These are phyloP conservation scores for Myotis findleyi DNA, from an alignment of 2,797 vertebrate genomes.

Conservation along the genomic window DNA sequence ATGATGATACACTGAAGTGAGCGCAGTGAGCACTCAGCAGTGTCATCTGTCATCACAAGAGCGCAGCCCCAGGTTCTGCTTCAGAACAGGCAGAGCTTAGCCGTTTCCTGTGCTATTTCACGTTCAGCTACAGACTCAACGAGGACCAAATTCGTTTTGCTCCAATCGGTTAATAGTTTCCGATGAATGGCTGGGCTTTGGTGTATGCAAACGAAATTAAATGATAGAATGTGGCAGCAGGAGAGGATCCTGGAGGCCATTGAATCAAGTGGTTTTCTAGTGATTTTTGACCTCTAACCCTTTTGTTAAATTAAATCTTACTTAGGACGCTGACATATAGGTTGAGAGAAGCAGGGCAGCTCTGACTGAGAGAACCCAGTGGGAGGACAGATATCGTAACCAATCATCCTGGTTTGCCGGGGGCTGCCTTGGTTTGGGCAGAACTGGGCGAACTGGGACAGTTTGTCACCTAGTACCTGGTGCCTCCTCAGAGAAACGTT, in stretches of 20 bases:
- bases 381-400: neutral
- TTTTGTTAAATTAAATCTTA: neutral
- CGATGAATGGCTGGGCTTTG: neutral
- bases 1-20: neutral
- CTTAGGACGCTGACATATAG: neutral
- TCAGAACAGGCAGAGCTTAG: neutral
- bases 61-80: neutral
- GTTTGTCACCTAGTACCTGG: neutral
- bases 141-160: neutral
- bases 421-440: neutral
- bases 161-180: constrained; percentile 1
- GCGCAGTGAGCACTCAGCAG: neutral
- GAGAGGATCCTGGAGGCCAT: neutral
- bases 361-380: neutral
- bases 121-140: neutral
- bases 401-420: neutral
- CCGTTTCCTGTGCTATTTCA: neutral
- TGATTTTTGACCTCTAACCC: neutral
- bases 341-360: neutral
- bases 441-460: neutral
- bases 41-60: neutral
- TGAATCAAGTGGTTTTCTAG: neutral
- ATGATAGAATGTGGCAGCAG: neutral
- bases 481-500: neutral
- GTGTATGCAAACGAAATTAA: neutral